These are phyloP conservation scores for Bostrychus sinensis DNA, from an alignment of 2,113 vertebrate species.

Conservation along the genomic window DNA sequence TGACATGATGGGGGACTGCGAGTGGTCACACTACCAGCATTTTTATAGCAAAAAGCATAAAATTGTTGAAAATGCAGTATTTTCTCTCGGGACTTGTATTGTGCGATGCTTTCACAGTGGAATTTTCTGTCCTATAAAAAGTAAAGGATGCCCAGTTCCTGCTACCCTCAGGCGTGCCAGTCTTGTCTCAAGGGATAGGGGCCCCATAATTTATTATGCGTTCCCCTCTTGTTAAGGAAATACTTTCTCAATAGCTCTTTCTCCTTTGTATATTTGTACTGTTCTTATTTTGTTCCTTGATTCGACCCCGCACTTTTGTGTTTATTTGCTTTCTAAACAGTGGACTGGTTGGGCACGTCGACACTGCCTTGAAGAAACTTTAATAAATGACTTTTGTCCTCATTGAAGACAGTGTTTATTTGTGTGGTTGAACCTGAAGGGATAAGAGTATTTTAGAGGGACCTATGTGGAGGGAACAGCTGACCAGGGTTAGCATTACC, in stretches of 20 bases:
- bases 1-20: slow-evolving; percentile 62
- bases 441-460: slow-evolving; percentile 58
- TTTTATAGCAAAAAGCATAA: slow-evolving; percentile 35
- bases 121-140: slow-evolving; percentile 52
- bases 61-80: slow-evolving; percentile 15
- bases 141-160: slow-evolving; percentile 73
- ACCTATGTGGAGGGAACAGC: slow-evolving; percentile 69
- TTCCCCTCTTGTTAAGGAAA: slow-evolving; percentile 77
- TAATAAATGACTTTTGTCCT: slow-evolving; percentile 74
- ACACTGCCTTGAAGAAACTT: slow-evolving; percentile 60
- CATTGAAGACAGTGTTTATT: slow-evolving; percentile 77
- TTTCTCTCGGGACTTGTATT: slow-evolving; percentile 46
- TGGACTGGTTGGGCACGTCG: slow-evolving; percentile 46
- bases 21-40: slow-evolving; percentile 50
- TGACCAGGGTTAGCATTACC: slow-evolving; percentile 65
- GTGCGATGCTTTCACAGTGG: slow-evolving; percentile 55
- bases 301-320: slow-evolving; percentile 65
- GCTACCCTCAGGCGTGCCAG: slow-evolving; percentile 60
- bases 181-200: slow-evolving; percentile 48
- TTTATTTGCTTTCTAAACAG: slow-evolving; percentile 83
- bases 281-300: slow-evolving; percentile 74
- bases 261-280: slow-evolving; percentile 80
- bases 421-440: slow-evolving; percentile 69
- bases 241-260: slow-evolving; percentile 76
- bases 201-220: slow-evolving; percentile 76